Evolutionary conservation across 2,113 vertebrate genomes (phyloP).

Genomic region (Atractosteus spatula): DNA sequence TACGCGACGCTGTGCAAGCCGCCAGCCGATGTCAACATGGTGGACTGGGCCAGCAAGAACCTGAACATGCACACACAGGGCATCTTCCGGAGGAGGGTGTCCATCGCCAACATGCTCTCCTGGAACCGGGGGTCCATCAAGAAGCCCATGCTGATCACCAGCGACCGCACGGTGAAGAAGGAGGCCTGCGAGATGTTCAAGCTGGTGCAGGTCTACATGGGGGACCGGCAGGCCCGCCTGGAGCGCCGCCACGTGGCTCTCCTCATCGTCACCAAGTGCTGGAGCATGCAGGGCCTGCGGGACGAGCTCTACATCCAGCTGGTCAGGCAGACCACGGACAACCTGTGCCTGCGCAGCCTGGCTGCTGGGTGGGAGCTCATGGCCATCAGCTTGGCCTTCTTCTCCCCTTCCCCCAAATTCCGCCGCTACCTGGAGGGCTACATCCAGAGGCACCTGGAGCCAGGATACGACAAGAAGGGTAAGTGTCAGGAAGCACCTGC

Average conservation of each 20-base stretch:
- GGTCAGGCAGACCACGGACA: slow-evolving; percentile 85
- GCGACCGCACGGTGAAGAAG: slow-evolving; percentile 75
- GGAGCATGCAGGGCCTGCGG: slow-evolving; percentile 78
- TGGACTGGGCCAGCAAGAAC: slow-evolving; percentile 88
- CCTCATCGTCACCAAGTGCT: slow-evolving; percentile 81
- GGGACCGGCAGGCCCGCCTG: slow-evolving; percentile 80
- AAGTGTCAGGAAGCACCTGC: slow-evolving; percentile 59
- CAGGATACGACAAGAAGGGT: slow-evolving; percentile 76
- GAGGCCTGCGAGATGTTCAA: slow-evolving; percentile 90
- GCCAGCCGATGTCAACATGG: slow-evolving; percentile 77
- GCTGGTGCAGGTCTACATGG: slow-evolving; percentile 88
- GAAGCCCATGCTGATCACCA: slow-evolving; percentile 88
- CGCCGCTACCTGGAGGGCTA: slow-evolving; percentile 88
- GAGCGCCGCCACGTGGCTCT: slow-evolving; percentile 77
- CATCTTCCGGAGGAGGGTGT: slow-evolving; percentile 82
- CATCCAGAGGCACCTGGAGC: slow-evolving; percentile 84
- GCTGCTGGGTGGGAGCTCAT: slow-evolving; percentile 85
- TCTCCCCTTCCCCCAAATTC: slow-evolving; percentile 86
- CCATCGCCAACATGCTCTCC: slow-evolving; percentile 87
- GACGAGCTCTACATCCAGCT: slow-evolving; percentile 87
- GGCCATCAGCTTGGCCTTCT: slow-evolving; percentile 85
- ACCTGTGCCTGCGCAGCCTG: slow-evolving; percentile 71
- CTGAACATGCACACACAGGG: slow-evolving; percentile 89
- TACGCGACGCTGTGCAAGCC: slow-evolving; percentile 75
- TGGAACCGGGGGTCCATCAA: slow-evolving; percentile 87